A percentile compares a stretch with the other conserved stretches of the same genome.
phyloP scores from a whole-genome alignment of 2,113 vertebrate genomes.

The Saccopteryx leptura region DNA sequence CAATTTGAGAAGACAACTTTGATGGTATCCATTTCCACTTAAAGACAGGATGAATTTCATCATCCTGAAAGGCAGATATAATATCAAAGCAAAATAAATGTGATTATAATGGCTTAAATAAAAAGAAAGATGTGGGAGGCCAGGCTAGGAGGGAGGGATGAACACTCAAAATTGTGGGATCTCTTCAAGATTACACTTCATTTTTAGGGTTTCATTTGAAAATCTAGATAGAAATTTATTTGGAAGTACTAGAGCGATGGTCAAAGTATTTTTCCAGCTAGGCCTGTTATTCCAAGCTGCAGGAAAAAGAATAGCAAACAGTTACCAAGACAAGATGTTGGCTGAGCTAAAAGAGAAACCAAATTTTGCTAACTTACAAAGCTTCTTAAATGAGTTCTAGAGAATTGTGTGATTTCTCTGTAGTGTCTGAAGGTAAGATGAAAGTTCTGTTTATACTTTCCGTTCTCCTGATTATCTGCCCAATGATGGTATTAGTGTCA shows the following conservation, averaged over 20 bases:
- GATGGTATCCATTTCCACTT: background rate
- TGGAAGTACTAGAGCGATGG: slow-evolving; percentile 46
- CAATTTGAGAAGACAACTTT: background rate
- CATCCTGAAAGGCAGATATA: background rate
- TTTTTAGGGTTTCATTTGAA: slow-evolving; percentile 7
- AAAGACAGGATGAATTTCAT: background rate
- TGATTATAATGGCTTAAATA: background rate
- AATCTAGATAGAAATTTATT: slow-evolving; percentile 41
- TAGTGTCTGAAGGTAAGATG: slow-evolving; percentile 27
- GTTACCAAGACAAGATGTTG: background rate
- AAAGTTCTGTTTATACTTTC: background rate
- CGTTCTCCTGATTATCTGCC: slow-evolving; percentile 39
- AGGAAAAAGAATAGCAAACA: slow-evolving; percentile 16
- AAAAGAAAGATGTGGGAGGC: background rate
- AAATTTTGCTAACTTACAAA: background rate
- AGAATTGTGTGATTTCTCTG: background rate
- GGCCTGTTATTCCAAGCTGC: slow-evolving; percentile 17
- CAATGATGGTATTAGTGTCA: background rate
- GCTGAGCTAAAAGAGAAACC: slow-evolving; percentile 29
- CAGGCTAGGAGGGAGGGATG: background rate
- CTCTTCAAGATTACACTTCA: slow-evolving; percentile 43
- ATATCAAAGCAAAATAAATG: background rate
- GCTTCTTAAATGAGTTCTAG: background rate
- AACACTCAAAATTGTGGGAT: background rate
- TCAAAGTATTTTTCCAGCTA: slow-evolving; percentile 60